A percentile compares a stretch with the other conserved stretches of the same genome.
These are phyloP conservation scores for Vidua macroura DNA, from an alignment of 2,113 vertebrate genomes.

Conservation along the genomic window DNA sequence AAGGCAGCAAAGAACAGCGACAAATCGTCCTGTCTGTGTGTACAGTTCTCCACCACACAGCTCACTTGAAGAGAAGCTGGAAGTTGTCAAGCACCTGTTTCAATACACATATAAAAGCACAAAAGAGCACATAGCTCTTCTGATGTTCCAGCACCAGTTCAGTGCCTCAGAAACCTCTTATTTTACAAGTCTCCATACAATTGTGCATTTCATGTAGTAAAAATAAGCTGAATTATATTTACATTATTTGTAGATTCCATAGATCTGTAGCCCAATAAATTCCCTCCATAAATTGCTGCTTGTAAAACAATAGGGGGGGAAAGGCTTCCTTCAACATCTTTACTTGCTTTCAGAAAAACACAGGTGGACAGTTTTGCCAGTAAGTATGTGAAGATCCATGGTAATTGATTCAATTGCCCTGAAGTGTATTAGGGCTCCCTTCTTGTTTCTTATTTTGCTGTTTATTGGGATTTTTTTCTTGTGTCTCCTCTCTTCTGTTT, in stretches of 20 bases:
- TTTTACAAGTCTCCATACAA: background rate
- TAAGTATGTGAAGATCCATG: background rate
- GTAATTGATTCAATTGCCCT: background rate
- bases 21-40: background rate
- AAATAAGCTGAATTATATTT: background rate
- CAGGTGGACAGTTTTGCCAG: background rate
- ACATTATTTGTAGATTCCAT: background rate
- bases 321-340: background rate
- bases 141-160: background rate
- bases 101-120: accelerated
- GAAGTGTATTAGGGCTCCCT: background rate
- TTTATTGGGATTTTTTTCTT: background rate
- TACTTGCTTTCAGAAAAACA: background rate
- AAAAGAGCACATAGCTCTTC: background rate
- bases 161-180: background rate
- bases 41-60: background rate
- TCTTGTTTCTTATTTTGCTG: background rate
- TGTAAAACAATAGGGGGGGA: background rate
- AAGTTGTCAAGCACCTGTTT: background rate
- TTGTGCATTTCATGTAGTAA: background rate
- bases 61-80: background rate
- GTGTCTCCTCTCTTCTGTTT: background rate
- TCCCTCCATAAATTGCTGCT: background rate
- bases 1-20: accelerated
- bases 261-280: background rate